Conservation (phyloP, 2,888 invertebrate species). For the Belgica antarctica region DNA sequence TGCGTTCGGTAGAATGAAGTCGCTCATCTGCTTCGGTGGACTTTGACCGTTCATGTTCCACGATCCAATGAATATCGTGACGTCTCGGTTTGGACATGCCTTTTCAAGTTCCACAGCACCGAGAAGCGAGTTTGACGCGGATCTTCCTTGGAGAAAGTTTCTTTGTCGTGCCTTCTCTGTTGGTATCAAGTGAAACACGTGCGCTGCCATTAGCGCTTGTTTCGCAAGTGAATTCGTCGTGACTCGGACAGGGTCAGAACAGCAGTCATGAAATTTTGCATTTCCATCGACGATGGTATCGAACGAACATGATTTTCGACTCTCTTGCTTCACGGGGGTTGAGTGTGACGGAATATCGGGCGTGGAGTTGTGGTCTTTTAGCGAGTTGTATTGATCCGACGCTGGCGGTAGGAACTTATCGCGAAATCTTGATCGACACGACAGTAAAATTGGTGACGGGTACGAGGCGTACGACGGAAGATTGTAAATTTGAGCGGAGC, state of each 20-base stretch:
- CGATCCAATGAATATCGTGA: constrained; percentile 85
- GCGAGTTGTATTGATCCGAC: constrained; percentile 45
- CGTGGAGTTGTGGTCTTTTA: constrained; percentile 52
- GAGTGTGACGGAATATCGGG: constrained; percentile 52
- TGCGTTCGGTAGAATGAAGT: constrained; percentile 82
- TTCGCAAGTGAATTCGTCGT: constrained; percentile 69
- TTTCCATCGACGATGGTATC: constrained; percentile 38
- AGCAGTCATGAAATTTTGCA: not conserved
- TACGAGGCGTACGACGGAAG: constrained; percentile 33
- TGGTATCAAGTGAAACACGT: constrained; percentile 77
- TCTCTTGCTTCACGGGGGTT: constrained; percentile 35
- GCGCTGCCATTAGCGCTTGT: constrained; percentile 73
- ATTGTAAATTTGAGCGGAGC: not conserved
- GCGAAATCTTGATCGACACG: constrained; percentile 53
- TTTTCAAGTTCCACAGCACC: constrained; percentile 82
- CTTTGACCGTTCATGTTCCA: constrained; percentile 97
- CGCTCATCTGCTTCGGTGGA: constrained; percentile 82
- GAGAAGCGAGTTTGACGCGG: constrained; percentile 76
- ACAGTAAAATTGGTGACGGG: constrained; percentile 40
- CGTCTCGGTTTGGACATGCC: constrained; percentile 79
- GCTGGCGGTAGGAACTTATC: constrained; percentile 54
- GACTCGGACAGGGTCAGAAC: constrained; percentile 50
- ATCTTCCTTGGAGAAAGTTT: constrained; percentile 75
- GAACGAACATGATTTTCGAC: constrained; percentile 41
- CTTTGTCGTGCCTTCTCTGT: constrained; percentile 78